Base-by-base conservation (phyloP, 2,113 vertebrate species). In the Potamarius usumacintae region DNA sequence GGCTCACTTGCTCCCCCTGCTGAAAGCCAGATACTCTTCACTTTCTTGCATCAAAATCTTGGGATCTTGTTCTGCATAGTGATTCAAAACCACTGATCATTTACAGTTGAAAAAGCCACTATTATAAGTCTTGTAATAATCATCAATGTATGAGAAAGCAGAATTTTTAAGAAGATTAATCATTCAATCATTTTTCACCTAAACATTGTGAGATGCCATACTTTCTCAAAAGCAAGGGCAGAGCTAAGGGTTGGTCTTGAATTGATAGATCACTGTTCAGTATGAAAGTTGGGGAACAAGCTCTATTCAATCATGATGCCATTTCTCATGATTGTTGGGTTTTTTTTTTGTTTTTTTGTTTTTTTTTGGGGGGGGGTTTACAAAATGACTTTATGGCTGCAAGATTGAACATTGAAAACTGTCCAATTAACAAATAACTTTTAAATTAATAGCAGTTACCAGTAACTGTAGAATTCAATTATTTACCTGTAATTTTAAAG, bases 1-100 rank as follows among this genome's bases (percentile, higher is more conserved):
- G 91, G 93, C 93, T 88, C 83, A 91, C 93, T 91, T 94, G 93
- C 94, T 67, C 94, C 94, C 93, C 95, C 95, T 95, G 92, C 89
- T 94, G 94, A 82, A 85, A 18, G 7, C 20, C 18, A 42, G 27
- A n/a, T 18, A 50, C 12, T 34, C 5, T 2, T 34, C 14, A 22
- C 9, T 55, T 20, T 60, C 62, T 52, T 18, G 14, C 0, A 22
- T 58, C 67, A 84, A 63, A 57, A 53, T 0, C 71, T 20, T 81
- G 14, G 25, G 8, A 82, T 85, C 63, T 65, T 11, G 65, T 27
- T 22, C 79, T 63, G 58, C 72, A 42, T 62, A 30, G 22, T 53
- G 63, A 34, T 85, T 69, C 77, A 34, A 74, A 58, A 79, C 55
- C 30, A 48, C 76, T 60, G 52, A 84, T 20, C 52, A 74, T 86